Conservation (phyloP, 2,797 vertebrate species). For the Agapornis canus region DNA sequence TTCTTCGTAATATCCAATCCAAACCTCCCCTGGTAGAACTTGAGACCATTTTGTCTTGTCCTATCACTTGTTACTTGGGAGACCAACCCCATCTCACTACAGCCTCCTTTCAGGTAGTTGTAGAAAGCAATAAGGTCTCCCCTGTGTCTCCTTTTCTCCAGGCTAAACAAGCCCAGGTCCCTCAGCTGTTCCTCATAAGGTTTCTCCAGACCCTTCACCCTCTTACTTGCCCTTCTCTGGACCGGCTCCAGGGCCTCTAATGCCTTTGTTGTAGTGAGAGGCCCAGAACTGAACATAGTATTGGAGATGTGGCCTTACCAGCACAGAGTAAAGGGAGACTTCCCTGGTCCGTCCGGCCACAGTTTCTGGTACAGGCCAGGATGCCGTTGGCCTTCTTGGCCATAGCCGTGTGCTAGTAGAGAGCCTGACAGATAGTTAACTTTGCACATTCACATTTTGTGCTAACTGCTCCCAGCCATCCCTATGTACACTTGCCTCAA, state of each 20-base stretch:
- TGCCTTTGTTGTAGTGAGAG: not conserved
- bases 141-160: not conserved
- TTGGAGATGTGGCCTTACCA: not conserved
- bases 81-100: not conserved
- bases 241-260: not conserved
- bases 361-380: not conserved
- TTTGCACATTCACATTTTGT: not conserved
- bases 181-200: not conserved
- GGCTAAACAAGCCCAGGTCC: not conserved
- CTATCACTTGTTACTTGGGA: not conserved
- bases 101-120: not conserved
- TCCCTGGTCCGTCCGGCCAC: not conserved
- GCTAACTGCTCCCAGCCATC: not conserved
- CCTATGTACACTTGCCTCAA: accelerated
- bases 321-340: not conserved
- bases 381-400: not conserved
- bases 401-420: not conserved
- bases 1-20: not conserved
- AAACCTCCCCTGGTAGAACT: not conserved
- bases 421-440: not conserved
- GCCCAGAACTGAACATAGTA: not conserved
- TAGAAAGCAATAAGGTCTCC: not conserved
- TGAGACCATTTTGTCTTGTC: not conserved
- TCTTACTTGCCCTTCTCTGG: not conserved
- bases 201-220: not conserved